phyloP scores from a whole-genome alignment of 2,113 vertebrate genomes.

The Dryoscopus gambensis region DNA sequence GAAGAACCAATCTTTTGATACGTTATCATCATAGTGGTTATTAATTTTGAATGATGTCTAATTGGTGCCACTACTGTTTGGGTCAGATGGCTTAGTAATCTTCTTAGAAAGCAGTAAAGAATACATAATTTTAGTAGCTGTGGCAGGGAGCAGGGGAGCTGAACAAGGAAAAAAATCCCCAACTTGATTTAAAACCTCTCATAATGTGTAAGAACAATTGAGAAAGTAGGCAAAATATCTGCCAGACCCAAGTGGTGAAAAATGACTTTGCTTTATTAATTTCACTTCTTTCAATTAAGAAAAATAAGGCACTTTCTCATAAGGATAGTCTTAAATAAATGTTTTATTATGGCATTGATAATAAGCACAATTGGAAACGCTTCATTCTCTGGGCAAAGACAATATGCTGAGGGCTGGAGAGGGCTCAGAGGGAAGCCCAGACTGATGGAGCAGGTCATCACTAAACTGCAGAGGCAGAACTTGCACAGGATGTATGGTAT shows the following conservation, averaged over 20 bases:
- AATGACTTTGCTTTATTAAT: background rate
- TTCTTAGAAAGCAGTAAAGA: conserved; percentile 62
- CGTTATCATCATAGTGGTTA: conserved; percentile 76
- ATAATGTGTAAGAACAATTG: background rate
- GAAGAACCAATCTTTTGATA: conserved; percentile 78
- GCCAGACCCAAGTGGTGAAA: background rate
- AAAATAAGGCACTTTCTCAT: background rate
- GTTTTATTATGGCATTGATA: background rate
- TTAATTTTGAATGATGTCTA: conserved; percentile 78
- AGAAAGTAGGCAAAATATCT: background rate
- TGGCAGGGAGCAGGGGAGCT: background rate
- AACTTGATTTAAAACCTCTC: background rate
- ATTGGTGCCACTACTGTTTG: conserved; percentile 73
- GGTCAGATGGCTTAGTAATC: conserved; percentile 62
- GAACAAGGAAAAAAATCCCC: background rate
- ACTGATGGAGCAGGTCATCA: background rate
- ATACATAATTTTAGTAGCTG: conserved; percentile 42
- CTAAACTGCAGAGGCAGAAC: background rate
- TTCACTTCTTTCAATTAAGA: background rate
- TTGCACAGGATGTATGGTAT: background rate
- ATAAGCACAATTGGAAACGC: background rate
- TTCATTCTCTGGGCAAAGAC: background rate
- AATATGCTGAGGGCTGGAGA: background rate
- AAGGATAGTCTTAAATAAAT: background rate
- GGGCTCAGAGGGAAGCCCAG: background rate